phyloP scores from a whole-genome alignment of 2,888 invertebrate species.

The Dioctria rufipes region DNA sequence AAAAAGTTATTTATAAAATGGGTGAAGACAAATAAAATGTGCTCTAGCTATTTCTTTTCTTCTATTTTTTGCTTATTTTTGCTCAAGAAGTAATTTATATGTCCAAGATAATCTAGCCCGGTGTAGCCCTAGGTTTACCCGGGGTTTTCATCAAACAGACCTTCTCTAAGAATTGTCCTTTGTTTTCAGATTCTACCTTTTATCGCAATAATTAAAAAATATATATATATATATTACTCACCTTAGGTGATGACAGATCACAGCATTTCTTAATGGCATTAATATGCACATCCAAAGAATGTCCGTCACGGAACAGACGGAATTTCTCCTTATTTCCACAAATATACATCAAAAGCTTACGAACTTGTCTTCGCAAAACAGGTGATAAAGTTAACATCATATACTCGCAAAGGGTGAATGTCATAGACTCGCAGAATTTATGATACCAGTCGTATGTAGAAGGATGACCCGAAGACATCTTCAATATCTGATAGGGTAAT shows the following conservation, averaged over 20 bases:
- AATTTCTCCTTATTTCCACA: constrained; percentile 98
- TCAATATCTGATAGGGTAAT: constrained; percentile 89
- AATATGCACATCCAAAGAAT: constrained; percentile 92
- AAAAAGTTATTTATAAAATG: too few relatives aligned
- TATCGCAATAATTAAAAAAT: not conserved
- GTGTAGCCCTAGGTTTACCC: too few relatives aligned
- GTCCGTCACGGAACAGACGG: constrained; percentile 92
- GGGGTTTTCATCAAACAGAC: too few relatives aligned
- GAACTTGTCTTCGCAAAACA: constrained; percentile 84
- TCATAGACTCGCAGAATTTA: constrained; percentile 78
- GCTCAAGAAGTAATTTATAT: too few relatives aligned
- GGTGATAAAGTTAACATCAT: constrained; percentile 92
- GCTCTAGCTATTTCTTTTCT: too few relatives aligned
- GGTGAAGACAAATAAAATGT: too few relatives aligned
- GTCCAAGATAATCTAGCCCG: too few relatives aligned
- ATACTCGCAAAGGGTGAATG: constrained; percentile 88
- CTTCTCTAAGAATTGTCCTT: too few relatives aligned
- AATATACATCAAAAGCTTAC: constrained; percentile 91
- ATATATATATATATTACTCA: constrained; percentile 58
- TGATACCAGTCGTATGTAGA: constrained; percentile 72
- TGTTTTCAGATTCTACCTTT: too few relatives aligned
- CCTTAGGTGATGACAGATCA: constrained; percentile 68
- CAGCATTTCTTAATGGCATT: constrained; percentile 75
- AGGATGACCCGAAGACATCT: constrained; percentile 69
- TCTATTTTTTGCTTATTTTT: too few relatives aligned